Percentiles rank a stretch among this genome's conserved stretches.
phyloP scores from a whole-genome alignment of 2,113 vertebrate species.

The Spea multiplicata region DNA sequence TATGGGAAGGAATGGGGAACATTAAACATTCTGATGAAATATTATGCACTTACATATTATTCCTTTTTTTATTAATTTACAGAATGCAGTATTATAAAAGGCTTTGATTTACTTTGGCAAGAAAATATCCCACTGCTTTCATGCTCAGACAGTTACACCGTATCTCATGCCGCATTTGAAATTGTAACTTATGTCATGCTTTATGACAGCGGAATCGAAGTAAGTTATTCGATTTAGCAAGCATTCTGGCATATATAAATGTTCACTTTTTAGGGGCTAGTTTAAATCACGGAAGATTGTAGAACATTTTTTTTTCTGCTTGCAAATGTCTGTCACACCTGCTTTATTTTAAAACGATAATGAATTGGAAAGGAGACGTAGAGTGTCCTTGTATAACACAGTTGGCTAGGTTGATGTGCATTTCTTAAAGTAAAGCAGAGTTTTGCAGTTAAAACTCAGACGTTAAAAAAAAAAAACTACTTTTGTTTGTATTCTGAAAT shows the following conservation, averaged over 20 bases:
- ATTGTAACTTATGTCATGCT: conserved; percentile 21
- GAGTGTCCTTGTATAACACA: conserved; percentile 43
- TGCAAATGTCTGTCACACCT: conserved; percentile 42
- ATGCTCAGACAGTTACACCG: conserved; percentile 2
- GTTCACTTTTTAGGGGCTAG: conserved; percentile 33
- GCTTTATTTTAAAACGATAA: conserved; percentile 43
- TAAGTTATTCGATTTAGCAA: conserved; percentile 33
- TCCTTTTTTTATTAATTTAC: not conserved
- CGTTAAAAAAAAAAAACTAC: not conserved
- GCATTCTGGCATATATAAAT: conserved; percentile 34
- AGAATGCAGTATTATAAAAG: not conserved
- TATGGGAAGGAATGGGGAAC: too few species aligned
- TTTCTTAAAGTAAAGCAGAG: conserved; percentile 5
- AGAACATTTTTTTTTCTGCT: conserved; percentile 37
- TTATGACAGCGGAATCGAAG: conserved; percentile 29
- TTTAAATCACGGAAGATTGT: conserved; percentile 31
- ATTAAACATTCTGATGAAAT: too few species aligned
- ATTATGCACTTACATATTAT: too few species aligned
- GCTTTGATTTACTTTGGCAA: conserved; percentile 2
- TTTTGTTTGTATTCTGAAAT: not conserved
- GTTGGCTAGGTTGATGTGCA: not conserved
- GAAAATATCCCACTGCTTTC: not conserved
- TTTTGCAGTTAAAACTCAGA: not conserved
- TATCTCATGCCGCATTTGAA: conserved; percentile 15
- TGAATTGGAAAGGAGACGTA: conserved; percentile 36